Base-by-base conservation (phyloP, 2,888 invertebrate genomes). In the Scotopteryx bipunctaria region DNA sequence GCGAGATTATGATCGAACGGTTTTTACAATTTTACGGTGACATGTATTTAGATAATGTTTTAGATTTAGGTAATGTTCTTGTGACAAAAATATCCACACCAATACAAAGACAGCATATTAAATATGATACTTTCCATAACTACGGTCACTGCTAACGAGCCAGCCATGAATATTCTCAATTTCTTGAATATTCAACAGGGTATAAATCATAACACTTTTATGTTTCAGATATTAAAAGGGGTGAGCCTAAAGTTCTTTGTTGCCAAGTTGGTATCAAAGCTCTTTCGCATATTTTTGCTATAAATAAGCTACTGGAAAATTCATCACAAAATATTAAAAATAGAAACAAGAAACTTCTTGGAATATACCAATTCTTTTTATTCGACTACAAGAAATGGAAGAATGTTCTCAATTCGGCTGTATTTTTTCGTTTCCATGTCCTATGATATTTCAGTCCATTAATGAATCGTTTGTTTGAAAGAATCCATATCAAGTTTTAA, bases 191-290 rank as follows among this genome's bases (percentile, higher is more conserved):
- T 86, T 86, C 85, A 86, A 70, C 76, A 78, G 81, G 74, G 77
- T 74, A 83, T 83, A 80, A 85, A 84, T 85, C 82, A 82, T 83
- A 81, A 83, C 74, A 80, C 74, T 78, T 82, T 77, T 78, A 63
- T 71, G 78, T 76, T 82, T 80, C 73, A 79, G 75, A 76, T 73
- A 67, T 77, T 76, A 71, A 73, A 72, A 76, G 71, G 72, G 67
- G 64, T 64, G 49, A 54, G 52, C 55, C 52, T 51, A 54, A 54
- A 53, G 54, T 59, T 49, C 37, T 47, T 47, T 44, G 50, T 41
- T 21, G 33, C 15, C 17, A 11, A 33, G 19, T 42, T 31, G 54
- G 43, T 44, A 48, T 54, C 29, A 23, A 38, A 21, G 32, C 8
- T 29, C 13, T 29, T 54, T 48, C 40, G 47, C 40, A 48, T 44